These are phyloP conservation scores for Linnaemya tessellans DNA, from an alignment of 2,888 invertebrate species.

Conservation along the genomic window DNA sequence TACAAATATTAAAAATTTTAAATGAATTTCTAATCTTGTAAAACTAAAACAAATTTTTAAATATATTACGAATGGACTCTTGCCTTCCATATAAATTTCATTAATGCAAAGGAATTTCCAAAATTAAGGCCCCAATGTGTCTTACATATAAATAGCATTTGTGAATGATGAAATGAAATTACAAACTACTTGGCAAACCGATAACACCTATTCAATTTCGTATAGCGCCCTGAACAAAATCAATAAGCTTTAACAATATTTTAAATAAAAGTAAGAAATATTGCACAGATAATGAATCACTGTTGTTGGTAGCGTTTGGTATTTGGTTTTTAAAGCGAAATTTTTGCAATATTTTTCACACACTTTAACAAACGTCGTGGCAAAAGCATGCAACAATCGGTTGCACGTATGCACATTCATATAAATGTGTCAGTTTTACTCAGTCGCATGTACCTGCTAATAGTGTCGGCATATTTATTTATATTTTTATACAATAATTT, in stretches of 20 bases:
- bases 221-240: constrained; percentile 32
- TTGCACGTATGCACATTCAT: constrained; percentile 6
- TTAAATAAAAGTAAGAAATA: constrained; percentile 47
- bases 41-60: no score
- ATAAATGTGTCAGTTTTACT: constrained; percentile 47
- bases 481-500: constrained; percentile 53
- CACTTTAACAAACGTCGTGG: constrained; percentile 25
- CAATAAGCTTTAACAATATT: constrained; percentile 52
- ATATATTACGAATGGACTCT: no score
- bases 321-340: constrained; percentile 34
- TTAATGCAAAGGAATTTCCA: no score
- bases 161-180: no score
- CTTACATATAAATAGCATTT: no score
- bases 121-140: no score
- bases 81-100: no score
- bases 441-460: constrained; percentile 62
- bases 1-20: no score
- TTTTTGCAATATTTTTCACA: constrained; percentile 51
- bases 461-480: constrained; percentile 65
- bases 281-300: constrained; percentile 50
- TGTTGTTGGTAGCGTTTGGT: constrained; percentile 29
- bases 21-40: no score
- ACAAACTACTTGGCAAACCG: not conserved
- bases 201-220: not conserved
- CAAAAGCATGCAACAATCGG: constrained; percentile 28